phyloP scores from a whole-genome alignment of 2,113 vertebrate species.

The Antechinus flavipes region DNA sequence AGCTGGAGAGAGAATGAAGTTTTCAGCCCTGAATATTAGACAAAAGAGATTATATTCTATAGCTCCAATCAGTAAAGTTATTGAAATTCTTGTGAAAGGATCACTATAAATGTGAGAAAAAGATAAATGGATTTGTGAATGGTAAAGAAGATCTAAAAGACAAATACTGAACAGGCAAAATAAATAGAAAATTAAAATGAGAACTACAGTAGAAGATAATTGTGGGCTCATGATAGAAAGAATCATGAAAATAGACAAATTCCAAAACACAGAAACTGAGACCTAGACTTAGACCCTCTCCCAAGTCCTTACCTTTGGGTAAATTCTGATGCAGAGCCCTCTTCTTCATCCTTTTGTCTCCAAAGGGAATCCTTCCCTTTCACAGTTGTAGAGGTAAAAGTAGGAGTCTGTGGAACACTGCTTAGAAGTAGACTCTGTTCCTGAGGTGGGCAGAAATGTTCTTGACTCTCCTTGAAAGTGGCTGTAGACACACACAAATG shows the following conservation, averaged over 20 bases:
- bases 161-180: not conserved
- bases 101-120: not conserved
- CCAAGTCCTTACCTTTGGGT: slow-evolving; percentile 73
- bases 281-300: too few relatives aligned
- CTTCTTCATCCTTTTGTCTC: slow-evolving; percentile 32
- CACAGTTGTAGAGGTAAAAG: slow-evolving; percentile 86
- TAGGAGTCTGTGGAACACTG: slow-evolving; percentile 75
- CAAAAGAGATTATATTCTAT: not conserved
- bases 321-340: slow-evolving; percentile 80
- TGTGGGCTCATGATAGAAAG: not conserved
- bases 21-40: not conserved
- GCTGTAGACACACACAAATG: not conserved
- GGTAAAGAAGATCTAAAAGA: not conserved
- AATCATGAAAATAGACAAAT: not conserved
- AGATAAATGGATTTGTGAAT: not conserved
- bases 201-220: not conserved
- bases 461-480: not conserved
- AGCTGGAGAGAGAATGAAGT: not conserved
- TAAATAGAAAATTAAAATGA: not conserved
- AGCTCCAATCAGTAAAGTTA: not conserved
- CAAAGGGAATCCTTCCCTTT: slow-evolving; percentile 50
- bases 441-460: not conserved
- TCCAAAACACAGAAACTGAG: not conserved
- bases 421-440: slow-evolving; percentile 71
- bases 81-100: too few relatives aligned